Evolutionary conservation across 2,113 vertebrate species (phyloP).

Genomic region (Neolamprologus variostigma): DNA sequence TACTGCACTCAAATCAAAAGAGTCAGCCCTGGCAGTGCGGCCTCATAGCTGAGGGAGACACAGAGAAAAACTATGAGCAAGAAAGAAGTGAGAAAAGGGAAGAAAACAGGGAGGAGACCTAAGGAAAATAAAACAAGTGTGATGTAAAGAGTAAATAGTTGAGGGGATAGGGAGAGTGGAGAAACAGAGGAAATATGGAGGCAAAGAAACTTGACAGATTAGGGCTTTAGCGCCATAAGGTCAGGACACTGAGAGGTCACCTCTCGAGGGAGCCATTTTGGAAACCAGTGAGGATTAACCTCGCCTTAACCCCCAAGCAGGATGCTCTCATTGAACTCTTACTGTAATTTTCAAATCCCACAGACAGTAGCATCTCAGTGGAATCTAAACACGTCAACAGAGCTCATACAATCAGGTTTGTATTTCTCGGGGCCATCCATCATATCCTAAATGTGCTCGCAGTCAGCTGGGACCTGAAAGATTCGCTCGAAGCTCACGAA

Average conservation of each 20-base stretch:
- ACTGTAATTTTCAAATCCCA: slow-evolving; percentile 38
- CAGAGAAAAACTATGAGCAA: slow-evolving; percentile 12
- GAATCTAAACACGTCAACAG: slow-evolving; percentile 10
- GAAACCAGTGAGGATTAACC: slow-evolving; percentile 29
- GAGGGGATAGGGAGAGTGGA: not conserved
- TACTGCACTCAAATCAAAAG: slow-evolving; percentile 85
- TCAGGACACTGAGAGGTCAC: slow-evolving; percentile 17
- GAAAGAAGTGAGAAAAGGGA: not conserved
- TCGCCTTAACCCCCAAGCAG: slow-evolving; percentile 17
- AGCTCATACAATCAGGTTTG: not conserved
- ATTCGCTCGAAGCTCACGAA: slow-evolving; percentile 3
- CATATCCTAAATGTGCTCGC: not conserved
- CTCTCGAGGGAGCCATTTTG: slow-evolving; percentile 32
- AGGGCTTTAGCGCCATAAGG: slow-evolving; percentile 9
- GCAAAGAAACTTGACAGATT: not conserved
- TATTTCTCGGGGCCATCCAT: not conserved
- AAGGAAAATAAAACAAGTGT: slow-evolving; percentile 29
- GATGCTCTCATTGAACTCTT: not conserved
- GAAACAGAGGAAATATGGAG: slow-evolving; percentile 9
- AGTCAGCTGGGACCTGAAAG: not conserved
- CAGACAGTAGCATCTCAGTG: slow-evolving; percentile 38
- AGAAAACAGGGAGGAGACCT: slow-evolving; percentile 2
- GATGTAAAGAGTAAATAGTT: slow-evolving; percentile 41
- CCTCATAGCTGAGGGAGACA: slow-evolving; percentile 74
- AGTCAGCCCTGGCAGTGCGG: slow-evolving; percentile 77